Evolutionary conservation across 2,888 invertebrate genomes (phyloP).

Genomic region (Shargacucullia verbasci): DNA sequence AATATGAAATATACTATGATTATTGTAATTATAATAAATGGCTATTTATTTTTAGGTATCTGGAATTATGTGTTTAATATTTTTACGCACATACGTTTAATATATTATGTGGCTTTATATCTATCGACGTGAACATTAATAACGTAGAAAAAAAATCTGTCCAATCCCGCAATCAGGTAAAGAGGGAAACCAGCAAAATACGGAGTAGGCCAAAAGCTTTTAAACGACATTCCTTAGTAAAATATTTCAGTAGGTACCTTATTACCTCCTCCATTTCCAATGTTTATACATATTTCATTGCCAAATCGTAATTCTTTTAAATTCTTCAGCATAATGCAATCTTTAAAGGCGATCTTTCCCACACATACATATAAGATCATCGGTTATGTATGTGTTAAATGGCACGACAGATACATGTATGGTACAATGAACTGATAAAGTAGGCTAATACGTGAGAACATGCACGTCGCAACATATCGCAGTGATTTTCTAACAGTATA

Average conservation of each 20-base stretch:
- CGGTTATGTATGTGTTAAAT: constrained; percentile 40
- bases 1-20: constrained; percentile 12
- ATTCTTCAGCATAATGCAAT: constrained; percentile 5
- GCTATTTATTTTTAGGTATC: constrained; percentile 15
- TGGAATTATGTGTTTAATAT: constrained; percentile 6
- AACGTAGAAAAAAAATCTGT: constrained; percentile 1
- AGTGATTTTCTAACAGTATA: constrained; percentile 46
- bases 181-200: constrained; percentile 6
- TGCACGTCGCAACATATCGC: constrained; percentile 46
- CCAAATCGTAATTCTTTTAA: constrained; percentile 15
- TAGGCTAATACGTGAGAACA: constrained; percentile 55
- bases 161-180: background rate
- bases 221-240: constrained; percentile 7
- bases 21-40: constrained; percentile 1
- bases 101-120: background rate
- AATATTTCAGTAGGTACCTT: background rate
- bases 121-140: background rate
- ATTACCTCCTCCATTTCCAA: constrained; percentile 7
- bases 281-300: constrained; percentile 11
- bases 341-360: constrained; percentile 24
- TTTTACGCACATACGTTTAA: background rate
- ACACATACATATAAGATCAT: constrained; percentile 35
- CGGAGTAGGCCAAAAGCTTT: constrained; percentile 10
- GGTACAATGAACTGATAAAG: constrained; percentile 58
- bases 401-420: constrained; percentile 39